Evolutionary conservation across 1,140 invertebrate species (phyloP).

Genomic region (Daktulosphaira vitifoliae): DNA sequence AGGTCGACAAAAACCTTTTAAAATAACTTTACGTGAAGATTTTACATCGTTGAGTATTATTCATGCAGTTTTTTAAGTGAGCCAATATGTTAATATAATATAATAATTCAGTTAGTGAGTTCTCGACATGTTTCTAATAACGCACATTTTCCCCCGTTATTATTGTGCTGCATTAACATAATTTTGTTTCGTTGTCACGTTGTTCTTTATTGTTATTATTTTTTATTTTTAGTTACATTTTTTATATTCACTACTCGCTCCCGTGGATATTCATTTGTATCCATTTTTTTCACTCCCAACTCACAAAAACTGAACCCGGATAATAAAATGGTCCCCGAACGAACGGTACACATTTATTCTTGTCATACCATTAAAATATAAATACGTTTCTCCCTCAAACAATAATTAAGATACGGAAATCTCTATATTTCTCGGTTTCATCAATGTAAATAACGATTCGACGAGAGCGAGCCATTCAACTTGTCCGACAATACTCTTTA

Average conservation of each 20-base stretch:
- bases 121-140: no score
- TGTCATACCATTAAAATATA: conserved; percentile 27
- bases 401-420: conserved; percentile 29
- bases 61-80: no score
- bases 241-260: not conserved
- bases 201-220: conserved; percentile 16
- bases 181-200: conserved; percentile 26
- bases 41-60: no score
- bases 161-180: conserved; percentile 16
- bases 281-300: conserved; percentile 2
- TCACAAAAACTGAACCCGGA: conserved; percentile 15
- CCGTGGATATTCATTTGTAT: not conserved
- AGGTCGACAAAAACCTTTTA: no score
- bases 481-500: no score
- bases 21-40: no score
- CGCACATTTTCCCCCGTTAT: not conserved
- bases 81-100: not conserved
- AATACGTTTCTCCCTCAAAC: conserved; percentile 29
- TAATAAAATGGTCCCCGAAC: conserved; percentile 24
- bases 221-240: not conserved
- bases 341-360: conserved; percentile 17
- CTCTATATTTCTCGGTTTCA: not conserved
- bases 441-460: not conserved
- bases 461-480: no score
- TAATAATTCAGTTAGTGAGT: conserved; percentile 2